phyloP scores from a whole-genome alignment of 2,888 invertebrate species.

The Teinopalpus imperialis region DNA sequence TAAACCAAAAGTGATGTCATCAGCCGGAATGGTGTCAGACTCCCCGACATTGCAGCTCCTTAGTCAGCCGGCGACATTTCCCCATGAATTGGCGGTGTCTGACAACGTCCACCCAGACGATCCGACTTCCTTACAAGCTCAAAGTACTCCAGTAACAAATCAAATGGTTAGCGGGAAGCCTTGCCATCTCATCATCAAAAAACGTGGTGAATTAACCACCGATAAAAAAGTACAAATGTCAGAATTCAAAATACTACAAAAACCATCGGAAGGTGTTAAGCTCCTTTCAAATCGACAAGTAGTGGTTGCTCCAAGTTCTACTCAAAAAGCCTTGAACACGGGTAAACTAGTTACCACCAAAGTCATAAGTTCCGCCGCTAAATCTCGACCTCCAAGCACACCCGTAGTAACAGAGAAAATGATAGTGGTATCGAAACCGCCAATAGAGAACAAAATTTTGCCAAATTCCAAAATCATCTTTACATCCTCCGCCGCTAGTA shows the following conservation, averaged over 20 bases:
- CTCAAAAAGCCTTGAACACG: constrained; percentile 60
- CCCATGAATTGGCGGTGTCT: constrained; percentile 58
- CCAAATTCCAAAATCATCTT: constrained; percentile 64
- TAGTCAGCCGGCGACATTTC: constrained; percentile 60
- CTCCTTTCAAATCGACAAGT: constrained; percentile 69
- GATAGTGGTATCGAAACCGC: constrained; percentile 71
- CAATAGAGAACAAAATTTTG: constrained; percentile 52
- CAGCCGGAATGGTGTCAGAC: constrained; percentile 58
- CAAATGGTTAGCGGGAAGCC: constrained; percentile 55
- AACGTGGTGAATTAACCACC: constrained; percentile 49
- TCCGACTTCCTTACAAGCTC: constrained; percentile 52
- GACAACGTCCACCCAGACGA: constrained; percentile 58
- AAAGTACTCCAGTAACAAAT: constrained; percentile 51
- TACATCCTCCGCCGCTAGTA: constrained; percentile 52
- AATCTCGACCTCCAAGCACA: constrained; percentile 40
- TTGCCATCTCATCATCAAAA: constrained; percentile 69
- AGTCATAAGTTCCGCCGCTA: constrained; percentile 65
- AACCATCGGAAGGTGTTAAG: constrained; percentile 63
- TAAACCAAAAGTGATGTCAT: constrained; percentile 56
- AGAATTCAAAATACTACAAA: constrained; percentile 70
- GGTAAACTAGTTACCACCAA: constrained; percentile 70
- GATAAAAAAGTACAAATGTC: constrained; percentile 67
- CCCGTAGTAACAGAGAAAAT: constrained; percentile 62
- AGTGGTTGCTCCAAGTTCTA: constrained; percentile 57
- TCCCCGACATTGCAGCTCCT: constrained; percentile 68